Evolutionary conservation across 2,113 vertebrate species (phyloP).

Genomic region (Proterorhinus semilunaris): DNA sequence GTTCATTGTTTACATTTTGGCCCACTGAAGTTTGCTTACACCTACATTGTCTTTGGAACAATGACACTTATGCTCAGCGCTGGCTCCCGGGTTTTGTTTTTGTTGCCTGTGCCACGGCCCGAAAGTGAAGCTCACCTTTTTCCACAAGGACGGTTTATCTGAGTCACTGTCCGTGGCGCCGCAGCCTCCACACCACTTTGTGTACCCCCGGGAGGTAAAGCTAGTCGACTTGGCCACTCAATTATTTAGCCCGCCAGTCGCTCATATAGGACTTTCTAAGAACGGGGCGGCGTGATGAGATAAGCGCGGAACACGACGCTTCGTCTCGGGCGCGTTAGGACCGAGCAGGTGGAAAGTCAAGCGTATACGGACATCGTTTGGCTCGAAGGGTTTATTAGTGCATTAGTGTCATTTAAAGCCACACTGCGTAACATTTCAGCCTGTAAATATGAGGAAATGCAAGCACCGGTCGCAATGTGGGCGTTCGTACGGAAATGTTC

Average conservation of each 20-base stretch:
- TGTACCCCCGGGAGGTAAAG: conserved; percentile 4
- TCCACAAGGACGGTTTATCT: conserved; percentile 5
- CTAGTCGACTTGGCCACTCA: conserved; percentile 2
- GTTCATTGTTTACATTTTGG: too few species aligned
- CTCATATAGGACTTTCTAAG: conserved; percentile 24
- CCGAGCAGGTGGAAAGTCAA: conserved; percentile 38
- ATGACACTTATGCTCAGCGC: background rate
- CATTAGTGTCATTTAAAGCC: background rate
- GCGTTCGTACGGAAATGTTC: too few species aligned
- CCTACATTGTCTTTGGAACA: background rate
- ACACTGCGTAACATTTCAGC: too few species aligned
- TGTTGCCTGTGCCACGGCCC: background rate
- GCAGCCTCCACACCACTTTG: conserved; percentile 38
- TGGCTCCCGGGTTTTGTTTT: background rate
- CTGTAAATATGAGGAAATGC: too few species aligned
- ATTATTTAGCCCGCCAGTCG: conserved; percentile 1
- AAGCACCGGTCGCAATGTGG: too few species aligned
- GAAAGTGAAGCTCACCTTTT: conserved; percentile 6
- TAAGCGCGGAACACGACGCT: conserved; percentile 9
- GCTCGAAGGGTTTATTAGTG: background rate
- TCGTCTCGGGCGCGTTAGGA: conserved; percentile 35
- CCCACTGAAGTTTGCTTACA: too few species aligned
- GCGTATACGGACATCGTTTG: conserved; percentile 36
- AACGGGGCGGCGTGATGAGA: conserved; percentile 26
- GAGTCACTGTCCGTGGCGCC: conserved; percentile 77